Base-by-base conservation (phyloP, 2,113 vertebrate genomes). In the Gymnorhina tibicen region DNA sequence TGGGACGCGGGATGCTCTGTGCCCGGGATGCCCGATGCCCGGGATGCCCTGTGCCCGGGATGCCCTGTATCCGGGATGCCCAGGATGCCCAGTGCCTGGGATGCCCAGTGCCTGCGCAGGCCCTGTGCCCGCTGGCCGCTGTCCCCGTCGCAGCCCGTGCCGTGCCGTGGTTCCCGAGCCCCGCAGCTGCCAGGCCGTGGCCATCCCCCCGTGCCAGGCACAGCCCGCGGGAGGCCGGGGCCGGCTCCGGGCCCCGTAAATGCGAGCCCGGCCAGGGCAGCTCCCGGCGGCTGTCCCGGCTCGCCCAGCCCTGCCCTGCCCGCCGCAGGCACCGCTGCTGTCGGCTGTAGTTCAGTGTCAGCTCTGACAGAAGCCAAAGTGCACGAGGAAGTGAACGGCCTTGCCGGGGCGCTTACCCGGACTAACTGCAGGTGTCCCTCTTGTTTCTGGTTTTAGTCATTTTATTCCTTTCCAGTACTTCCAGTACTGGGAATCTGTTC, bases 401-500 rank as follows among this genome's bases (percentile, higher is more conserved):
- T 37, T 53, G 78, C 47, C 7, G 21, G 30, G 44, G 41, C 56
- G 19, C 39, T 78, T 67, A 9, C 60, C 49, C 17, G 33, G 27
- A 2, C 73, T 56, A 44, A 52, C 96, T 95, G 79, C 94, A 96
- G 96, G 76, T 94, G 96, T 91, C 96, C 53, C 92, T 93, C 85
- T 92, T 66, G 85, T 13, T 86, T 66, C 83, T 93, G 68, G 1
- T 73, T 87, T 73, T 24, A 11, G 13, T 30, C 5, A 5, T n/a
- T 59, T 23, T 18, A 13, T 10, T 21, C 3, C 0, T 44, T 73
- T 16, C 53, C 41, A 47, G 70, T 21, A 35, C 39, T 46, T 53
- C 35, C 62, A 37, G 47, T 33, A 1, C 55, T 76, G 92, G 55
- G 52, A 90, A n/a, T 37, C 68, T 28, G 33, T 60, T 55, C 44